Conservation (phyloP, 2,888 invertebrate genomes). For the Drosophila longiperda region DNA sequence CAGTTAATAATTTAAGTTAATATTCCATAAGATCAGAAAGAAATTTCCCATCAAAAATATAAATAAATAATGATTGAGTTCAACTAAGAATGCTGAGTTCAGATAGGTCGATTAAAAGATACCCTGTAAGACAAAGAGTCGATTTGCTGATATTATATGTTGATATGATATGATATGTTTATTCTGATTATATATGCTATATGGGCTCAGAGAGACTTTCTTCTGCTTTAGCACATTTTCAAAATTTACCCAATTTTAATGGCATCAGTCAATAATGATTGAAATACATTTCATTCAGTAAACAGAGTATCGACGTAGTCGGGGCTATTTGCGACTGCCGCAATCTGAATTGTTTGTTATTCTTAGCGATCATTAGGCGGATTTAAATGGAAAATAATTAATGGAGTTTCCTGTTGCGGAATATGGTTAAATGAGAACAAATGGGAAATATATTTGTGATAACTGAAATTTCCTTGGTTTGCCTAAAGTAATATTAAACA, state of each 20-base stretch:
- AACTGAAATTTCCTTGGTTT: conserved; percentile 6
- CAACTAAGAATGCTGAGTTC: neutral
- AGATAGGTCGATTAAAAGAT: neutral
- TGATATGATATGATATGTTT: neutral
- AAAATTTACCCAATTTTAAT: neutral
- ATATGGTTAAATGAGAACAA: neutral
- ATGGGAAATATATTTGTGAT: neutral
- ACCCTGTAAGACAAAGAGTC: neutral
- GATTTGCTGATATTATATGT: neutral
- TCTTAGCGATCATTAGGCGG: conserved; percentile 3
- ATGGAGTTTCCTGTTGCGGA: conserved; percentile 4
- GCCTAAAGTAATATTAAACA: neutral
- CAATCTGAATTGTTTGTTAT: neutral
- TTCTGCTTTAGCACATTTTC: neutral
- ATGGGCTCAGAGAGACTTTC: neutral
- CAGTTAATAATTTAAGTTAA: neutral
- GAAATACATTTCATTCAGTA: neutral
- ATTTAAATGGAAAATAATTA: neutral
- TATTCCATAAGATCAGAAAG: neutral
- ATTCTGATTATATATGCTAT: neutral
- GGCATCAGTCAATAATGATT: neutral
- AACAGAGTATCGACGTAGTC: neutral
- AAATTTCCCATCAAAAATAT: neutral
- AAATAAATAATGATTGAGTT: neutral
- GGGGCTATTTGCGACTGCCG: too few relatives aligned